phyloP scores from a whole-genome alignment of 2,113 vertebrate species.

The Cyrtonyx montezumae region DNA sequence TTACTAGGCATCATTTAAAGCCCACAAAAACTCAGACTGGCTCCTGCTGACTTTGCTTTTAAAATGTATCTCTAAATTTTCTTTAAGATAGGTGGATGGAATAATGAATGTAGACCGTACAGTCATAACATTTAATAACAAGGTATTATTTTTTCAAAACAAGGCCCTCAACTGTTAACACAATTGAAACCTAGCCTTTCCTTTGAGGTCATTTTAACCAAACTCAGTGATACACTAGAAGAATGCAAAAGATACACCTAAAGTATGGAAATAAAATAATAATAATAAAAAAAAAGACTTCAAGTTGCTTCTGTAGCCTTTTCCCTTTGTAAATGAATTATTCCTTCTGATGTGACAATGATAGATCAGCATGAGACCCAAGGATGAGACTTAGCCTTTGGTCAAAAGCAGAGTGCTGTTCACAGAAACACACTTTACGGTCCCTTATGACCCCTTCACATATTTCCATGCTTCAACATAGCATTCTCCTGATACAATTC shows the following conservation, averaged over 20 bases:
- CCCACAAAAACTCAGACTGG: not conserved
- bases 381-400: not conserved
- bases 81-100: not conserved
- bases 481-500: not conserved
- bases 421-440: not conserved
- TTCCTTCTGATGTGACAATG: not conserved
- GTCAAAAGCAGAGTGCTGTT: not conserved
- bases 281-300: too few species aligned
- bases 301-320: not conserved
- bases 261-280: not conserved
- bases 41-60: not conserved
- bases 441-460: not conserved
- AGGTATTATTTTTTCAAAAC: not conserved
- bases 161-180: not conserved
- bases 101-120: not conserved
- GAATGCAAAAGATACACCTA: not conserved
- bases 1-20: not conserved
- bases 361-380: not conserved
- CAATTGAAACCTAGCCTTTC: not conserved
- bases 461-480: not conserved
- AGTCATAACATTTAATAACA: not conserved
- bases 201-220: not conserved
- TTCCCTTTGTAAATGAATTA: not conserved
- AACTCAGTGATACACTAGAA: not conserved
- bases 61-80: constrained; percentile 6